These are phyloP conservation scores for Hypocryptadius cinnamomeus DNA, from an alignment of 2,113 vertebrate species.

Conservation along the genomic window DNA sequence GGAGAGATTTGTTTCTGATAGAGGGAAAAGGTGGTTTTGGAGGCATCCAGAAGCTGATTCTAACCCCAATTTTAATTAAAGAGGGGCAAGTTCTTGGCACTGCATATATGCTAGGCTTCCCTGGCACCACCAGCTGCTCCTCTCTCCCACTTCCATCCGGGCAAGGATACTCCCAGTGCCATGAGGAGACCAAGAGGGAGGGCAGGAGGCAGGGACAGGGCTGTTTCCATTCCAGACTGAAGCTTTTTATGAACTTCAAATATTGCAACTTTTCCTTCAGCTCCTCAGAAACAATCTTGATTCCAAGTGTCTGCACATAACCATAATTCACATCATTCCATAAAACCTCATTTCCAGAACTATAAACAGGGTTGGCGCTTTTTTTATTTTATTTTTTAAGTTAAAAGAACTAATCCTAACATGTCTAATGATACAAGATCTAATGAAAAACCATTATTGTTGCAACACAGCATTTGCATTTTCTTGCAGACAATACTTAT, in stretches of 20 bases:
- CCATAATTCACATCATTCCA: slow-evolving; percentile 26
- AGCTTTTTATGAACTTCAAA: slow-evolving; percentile 31
- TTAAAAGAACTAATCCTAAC: background rate
- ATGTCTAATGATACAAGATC: background rate
- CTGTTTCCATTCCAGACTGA: background rate
- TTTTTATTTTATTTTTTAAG: background rate
- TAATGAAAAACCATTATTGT: background rate
- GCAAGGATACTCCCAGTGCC: background rate
- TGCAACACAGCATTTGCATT: background rate
- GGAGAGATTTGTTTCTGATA: background rate
- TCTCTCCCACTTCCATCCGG: background rate
- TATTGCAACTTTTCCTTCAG: background rate
- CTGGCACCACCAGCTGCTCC: background rate
- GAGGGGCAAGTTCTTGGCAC: slow-evolving; percentile 26
- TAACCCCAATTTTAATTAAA: slow-evolving; percentile 38
- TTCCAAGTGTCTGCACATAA: slow-evolving; percentile 5
- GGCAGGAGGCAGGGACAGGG: background rate
- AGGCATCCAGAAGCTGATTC: background rate
- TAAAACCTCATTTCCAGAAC: slow-evolving; percentile 33
- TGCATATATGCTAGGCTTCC: background rate
- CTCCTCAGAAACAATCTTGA: background rate
- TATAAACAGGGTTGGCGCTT: background rate
- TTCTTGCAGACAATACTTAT: background rate
- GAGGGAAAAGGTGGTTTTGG: background rate
- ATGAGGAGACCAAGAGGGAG: background rate